phyloP scores from a whole-genome alignment of 2,888 invertebrate genomes.

The Leptarthrus brevirostris region DNA sequence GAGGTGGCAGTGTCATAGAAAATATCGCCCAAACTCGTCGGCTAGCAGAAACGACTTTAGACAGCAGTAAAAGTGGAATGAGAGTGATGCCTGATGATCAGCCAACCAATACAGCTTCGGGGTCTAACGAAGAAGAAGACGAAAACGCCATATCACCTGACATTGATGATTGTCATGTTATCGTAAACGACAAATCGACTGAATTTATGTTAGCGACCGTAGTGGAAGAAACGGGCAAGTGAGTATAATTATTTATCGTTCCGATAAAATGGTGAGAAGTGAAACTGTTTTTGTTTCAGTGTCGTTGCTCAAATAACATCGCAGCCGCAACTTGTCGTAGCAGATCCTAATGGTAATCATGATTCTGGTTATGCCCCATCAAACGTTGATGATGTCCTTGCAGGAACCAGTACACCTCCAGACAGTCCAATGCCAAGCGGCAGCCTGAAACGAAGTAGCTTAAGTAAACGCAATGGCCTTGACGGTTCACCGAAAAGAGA shows the following conservation, averaged over 20 bases:
- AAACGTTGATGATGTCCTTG: constrained; percentile 70
- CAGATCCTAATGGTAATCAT: constrained; percentile 84
- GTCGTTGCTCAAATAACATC: constrained; percentile 71
- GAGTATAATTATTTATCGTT: constrained; percentile 68
- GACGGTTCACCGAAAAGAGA: constrained; percentile 64
- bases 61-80: constrained; percentile 66
- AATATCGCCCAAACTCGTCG: constrained; percentile 86
- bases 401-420: constrained; percentile 73
- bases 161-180: constrained; percentile 82
- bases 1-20: constrained; percentile 85
- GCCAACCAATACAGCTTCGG: constrained; percentile 90
- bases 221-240: constrained; percentile 83
- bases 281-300: constrained; percentile 60
- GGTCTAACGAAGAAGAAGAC: constrained; percentile 88
- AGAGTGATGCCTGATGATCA: constrained; percentile 76
- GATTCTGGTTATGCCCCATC: constrained; percentile 85
- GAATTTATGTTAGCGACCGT: constrained; percentile 92
- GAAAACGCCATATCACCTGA: constrained; percentile 74
- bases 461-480: constrained; percentile 63
- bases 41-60: constrained; percentile 82
- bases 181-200: constrained; percentile 90
- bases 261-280: too few relatives aligned
- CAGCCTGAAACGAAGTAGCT: constrained; percentile 63
- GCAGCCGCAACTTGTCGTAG: constrained; percentile 69
- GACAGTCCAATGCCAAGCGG: constrained; percentile 67